These are phyloP conservation scores for Eucidaris tribuloides DNA, from an alignment of 35 echinoderm and acorn worm genomes.

Conservation along the genomic window DNA sequence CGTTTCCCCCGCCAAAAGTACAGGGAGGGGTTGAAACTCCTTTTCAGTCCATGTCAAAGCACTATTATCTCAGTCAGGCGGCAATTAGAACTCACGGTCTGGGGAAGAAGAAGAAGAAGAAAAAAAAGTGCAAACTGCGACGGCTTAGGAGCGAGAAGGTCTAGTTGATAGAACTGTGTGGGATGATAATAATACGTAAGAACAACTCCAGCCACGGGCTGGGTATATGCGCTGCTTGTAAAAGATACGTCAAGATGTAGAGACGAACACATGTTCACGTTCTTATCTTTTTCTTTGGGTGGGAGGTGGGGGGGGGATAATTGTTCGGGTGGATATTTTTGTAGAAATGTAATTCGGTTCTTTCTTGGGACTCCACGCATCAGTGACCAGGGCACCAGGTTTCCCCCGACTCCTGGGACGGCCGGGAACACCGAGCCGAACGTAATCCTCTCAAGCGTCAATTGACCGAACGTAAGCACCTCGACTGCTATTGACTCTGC, in stretches of 20 bases:
- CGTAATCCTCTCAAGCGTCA: slow-evolving; percentile 14
- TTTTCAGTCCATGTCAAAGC: slow-evolving; percentile 48
- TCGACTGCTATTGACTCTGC: background rate
- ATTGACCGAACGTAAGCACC: slow-evolving; percentile 20
- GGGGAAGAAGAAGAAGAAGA: background rate
- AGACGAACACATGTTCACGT: too few species aligned
- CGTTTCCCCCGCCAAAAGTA: slow-evolving; percentile 46
- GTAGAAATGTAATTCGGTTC: background rate
- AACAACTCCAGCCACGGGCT: too few species aligned
- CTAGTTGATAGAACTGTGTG: too few species aligned
- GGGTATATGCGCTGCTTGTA: too few species aligned
- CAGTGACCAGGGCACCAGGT: background rate
- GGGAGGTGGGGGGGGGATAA: too few species aligned
- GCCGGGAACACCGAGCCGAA: background rate
- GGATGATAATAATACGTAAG: too few species aligned
- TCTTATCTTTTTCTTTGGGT: too few species aligned
- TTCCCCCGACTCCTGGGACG: background rate
- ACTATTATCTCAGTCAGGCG: slow-evolving; percentile 40
- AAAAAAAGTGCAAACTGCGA: slow-evolving; percentile 29
- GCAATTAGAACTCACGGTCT: slow-evolving; percentile 18
- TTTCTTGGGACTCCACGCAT: slow-evolving; percentile 3
- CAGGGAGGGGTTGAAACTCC: slow-evolving; percentile 36
- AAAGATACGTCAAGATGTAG: too few species aligned
- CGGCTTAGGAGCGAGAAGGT: too few species aligned
- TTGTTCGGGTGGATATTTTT: too few species aligned